Evolutionary conservation across 2,888 invertebrate species (phyloP).

Genomic region (Agrochola macilenta): DNA sequence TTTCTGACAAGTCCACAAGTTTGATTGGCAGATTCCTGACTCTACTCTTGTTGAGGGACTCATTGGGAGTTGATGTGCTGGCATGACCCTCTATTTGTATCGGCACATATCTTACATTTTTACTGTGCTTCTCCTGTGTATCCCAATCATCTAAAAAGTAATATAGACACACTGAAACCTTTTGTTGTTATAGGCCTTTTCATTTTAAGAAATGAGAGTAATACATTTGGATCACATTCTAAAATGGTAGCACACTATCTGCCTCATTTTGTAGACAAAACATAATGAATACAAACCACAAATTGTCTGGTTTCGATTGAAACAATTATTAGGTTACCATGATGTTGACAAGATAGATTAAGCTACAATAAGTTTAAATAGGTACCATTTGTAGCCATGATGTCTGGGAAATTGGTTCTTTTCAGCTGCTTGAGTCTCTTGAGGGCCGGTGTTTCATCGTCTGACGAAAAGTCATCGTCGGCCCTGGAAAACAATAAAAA

Average conservation of each 20-base stretch:
- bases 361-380: constrained; percentile 16
- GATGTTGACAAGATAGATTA: not conserved
- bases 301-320: not conserved
- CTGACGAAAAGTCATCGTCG: constrained; percentile 83
- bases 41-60: constrained; percentile 68
- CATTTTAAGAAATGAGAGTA: not conserved
- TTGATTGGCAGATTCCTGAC: constrained; percentile 78
- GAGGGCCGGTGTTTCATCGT: constrained; percentile 83
- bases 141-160: constrained; percentile 76
- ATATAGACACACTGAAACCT: not conserved
- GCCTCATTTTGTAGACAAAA: not conserved
- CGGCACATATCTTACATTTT: constrained; percentile 84
- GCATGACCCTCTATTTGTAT: constrained; percentile 84
- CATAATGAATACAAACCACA: constrained; percentile 1
- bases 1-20: constrained; percentile 75
- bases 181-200: not conserved
- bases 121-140: constrained; percentile 71
- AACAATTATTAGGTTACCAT: constrained; percentile 40
- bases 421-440: constrained; percentile 83
- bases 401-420: constrained; percentile 80
- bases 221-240: not conserved
- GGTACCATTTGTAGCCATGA: constrained; percentile 81
- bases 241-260: not conserved
- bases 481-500: constrained; percentile 78
- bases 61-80: constrained; percentile 87